A percentile compares a stretch with the other conserved stretches of the same genome.
These are phyloP conservation scores for Mechanitis messenoides DNA, from an alignment of 2,888 invertebrate species.

Conservation along the genomic window DNA sequence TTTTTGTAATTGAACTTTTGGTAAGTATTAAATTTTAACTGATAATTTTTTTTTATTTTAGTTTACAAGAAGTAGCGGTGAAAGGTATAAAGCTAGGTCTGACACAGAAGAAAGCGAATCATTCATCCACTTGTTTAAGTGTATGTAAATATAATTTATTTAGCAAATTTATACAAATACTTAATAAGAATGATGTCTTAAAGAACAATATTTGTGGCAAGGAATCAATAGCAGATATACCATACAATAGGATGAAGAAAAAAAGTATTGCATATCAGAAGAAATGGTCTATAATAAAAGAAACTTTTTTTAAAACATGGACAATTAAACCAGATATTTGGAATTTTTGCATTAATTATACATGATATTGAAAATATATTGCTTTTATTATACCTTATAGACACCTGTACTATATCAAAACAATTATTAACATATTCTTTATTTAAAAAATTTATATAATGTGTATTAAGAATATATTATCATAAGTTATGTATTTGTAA, in stretches of 20 bases:
- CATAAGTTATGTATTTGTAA: too few species aligned
- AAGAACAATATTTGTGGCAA: slow-evolving; percentile 36
- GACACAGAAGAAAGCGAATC: slow-evolving; percentile 79
- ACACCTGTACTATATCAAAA: too few species aligned
- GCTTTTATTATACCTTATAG: background rate
- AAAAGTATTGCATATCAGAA: slow-evolving; percentile 44
- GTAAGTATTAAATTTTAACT: background rate
- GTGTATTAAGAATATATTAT: too few species aligned
- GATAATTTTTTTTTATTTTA: slow-evolving; percentile 48
- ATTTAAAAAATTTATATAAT: too few species aligned
- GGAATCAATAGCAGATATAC: slow-evolving; percentile 35
- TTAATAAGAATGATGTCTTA: slow-evolving; percentile 45
- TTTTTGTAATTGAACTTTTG: background rate
- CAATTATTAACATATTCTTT: too few species aligned
- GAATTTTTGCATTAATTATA: slow-evolving; percentile 48
- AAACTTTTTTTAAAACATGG: slow-evolving; percentile 73
- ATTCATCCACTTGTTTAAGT: slow-evolving; percentile 59
- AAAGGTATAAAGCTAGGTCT: slow-evolving; percentile 87
- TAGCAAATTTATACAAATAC: slow-evolving; percentile 59
- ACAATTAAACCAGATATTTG: slow-evolving; percentile 74
- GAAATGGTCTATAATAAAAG: slow-evolving; percentile 65
- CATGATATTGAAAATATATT: slow-evolving; percentile 16
- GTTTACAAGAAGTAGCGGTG: slow-evolving; percentile 82
- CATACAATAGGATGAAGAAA: slow-evolving; percentile 61
- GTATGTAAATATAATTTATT: slow-evolving; percentile 77